phyloP scores from a whole-genome alignment of 2,113 vertebrate species.

The Phyllostomus discolor region DNA sequence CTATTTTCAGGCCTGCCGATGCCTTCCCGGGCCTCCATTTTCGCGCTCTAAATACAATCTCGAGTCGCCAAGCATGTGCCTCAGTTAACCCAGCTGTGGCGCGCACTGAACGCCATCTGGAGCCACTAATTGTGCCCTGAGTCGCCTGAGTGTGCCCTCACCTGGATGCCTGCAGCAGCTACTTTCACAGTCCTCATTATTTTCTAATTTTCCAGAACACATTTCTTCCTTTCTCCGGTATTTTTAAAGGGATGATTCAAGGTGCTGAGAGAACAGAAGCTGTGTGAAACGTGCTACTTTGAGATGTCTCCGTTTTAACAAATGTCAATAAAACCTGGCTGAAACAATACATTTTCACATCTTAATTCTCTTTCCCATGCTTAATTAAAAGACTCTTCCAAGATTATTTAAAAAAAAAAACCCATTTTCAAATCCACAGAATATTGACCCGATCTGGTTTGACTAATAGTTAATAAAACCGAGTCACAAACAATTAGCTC shows the following conservation, averaged over 20 bases:
- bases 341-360: not conserved
- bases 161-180: constrained; percentile 41
- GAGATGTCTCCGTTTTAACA: not conserved
- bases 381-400: not conserved
- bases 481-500: not conserved
- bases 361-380: not conserved
- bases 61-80: not conserved
- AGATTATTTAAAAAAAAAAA: not conserved
- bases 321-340: not conserved
- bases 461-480: constrained; percentile 1
- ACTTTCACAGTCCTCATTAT: constrained; percentile 47
- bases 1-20: constrained; percentile 5
- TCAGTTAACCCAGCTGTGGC: not conserved
- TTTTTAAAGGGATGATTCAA: constrained; percentile 14
- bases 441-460: not conserved
- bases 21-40: constrained; percentile 11
- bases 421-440: constrained; percentile 32
- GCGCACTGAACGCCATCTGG: not conserved
- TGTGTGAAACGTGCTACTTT: not conserved
- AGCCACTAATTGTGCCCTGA: constrained; percentile 31
- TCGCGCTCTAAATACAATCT: constrained; percentile 22
- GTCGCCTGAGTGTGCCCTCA: constrained; percentile 12
- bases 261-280: not conserved
- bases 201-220: constrained; percentile 47
- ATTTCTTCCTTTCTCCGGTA: constrained; percentile 2